Base-by-base conservation (phyloP, 2,888 invertebrate genomes). In the Trachelus stipa region DNA sequence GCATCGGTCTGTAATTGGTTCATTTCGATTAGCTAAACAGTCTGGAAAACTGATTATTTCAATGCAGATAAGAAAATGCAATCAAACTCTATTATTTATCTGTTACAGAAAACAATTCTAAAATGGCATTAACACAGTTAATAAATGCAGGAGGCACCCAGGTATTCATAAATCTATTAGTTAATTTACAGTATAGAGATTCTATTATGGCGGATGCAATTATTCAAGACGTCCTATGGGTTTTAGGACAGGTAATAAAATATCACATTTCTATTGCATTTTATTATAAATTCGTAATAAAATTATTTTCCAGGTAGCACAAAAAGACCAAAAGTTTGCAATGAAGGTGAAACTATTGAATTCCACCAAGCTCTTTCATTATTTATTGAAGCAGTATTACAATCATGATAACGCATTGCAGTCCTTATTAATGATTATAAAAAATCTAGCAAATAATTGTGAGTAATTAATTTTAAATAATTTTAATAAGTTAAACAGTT, bases 331-430 rank as follows among this genome's bases (percentile, higher is more conserved):
- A 77, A 95, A 95, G 91, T 95, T 96, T 89, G 93, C 95, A 31
- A 90, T 93, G 80, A 95, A 95, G 92, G 93, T 95, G 33, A 93
- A 95, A 86, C 92, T 94, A 88, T 90, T 94, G 69, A 94, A 94
- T 73, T 93, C 93, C 82, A 92, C 94, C 1, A 93, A 94, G 88
- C 92, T 94, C 83, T 93, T 94, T 90, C 94, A 95, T 87, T 90
- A 92, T n/a, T 92, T 94, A 81, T 87, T 94, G 71, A 94, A 93
- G 86, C 93, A 93, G 56, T 93, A 94, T 85, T 94, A 93, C 85
- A 94, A 93, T 76, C 93, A 94, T 87, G 93, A 93, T 82, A 93
- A 93, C 87, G 90, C 93, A 9, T 90, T 94, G 80, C 92, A 94
- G 83, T 94, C 94, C 30, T 87, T 94, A 73, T 90, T 94, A 74